Evolutionary conservation across 1,140 invertebrate genomes (phyloP), one percentile per base, ranked within the genome.

Genomic region (Plutomurus gul): DNA sequence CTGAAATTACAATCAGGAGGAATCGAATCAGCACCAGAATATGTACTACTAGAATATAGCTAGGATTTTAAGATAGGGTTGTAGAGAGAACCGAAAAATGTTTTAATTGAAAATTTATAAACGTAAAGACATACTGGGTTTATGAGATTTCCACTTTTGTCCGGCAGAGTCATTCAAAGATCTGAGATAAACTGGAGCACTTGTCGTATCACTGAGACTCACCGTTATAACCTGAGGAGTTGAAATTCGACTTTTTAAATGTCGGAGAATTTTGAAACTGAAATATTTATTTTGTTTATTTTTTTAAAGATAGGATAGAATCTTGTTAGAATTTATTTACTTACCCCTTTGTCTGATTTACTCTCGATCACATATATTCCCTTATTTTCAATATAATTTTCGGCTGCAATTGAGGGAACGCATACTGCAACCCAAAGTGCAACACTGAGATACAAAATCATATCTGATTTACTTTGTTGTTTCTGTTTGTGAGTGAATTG

Each of bases 291-390:
- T n/a, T n/a, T n/a, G n/a, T n/a, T n/a, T n/a, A n/a, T n/a, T n/a
- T n/a, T n/a, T n/a, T n/a, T n/a, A n/a, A n/a, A n/a, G n/a, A n/a
- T n/a, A n/a, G n/a, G n/a, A n/a, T n/a, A n/a, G n/a, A n/a, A n/a
- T n/a, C n/a, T n/a, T n/a, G n/a, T n/a, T n/a, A n/a, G n/a, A n/a
- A n/a, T n/a, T n/a, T n/a, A 25, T 70, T 70, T 25, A 20, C 49
- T 60, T 39, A 76, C 75, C 25, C 75, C 75, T 39, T 39, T 60
- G 18, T 76, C 46, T 0, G 22, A 47, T 18, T 76, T 76, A n/a
- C 60, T 76, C 4, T 25, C 3, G 8, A 76, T 76, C 20, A 39
- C 40, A 49, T 56, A 76, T 56, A 76, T 51, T 33, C 13, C 11
- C 8, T 13, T 5, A 33, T 6, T 18, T 27, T 65, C 56, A 18